Base-by-base conservation (phyloP, 2,888 invertebrate species). In the Cerastoderma edule region DNA sequence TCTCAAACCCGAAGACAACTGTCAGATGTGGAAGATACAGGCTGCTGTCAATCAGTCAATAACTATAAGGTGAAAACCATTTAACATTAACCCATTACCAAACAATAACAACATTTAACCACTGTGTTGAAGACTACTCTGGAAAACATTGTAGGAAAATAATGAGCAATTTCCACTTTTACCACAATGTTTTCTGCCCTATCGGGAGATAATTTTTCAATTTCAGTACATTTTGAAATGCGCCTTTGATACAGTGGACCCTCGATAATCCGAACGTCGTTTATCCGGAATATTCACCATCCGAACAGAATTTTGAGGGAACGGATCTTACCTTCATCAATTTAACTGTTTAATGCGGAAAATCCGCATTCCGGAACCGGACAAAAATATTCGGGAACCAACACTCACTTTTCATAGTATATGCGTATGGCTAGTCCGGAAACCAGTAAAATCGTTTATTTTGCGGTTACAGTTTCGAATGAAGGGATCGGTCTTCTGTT, bases 21-120 rank as follows among this genome's bases (percentile, higher is more conserved):
- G 75, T 63, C 75, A 75, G 65, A 44, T 70, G 28, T 75, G 75
- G 75, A 70, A 66, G 16, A 75, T 75, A 64, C 70, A 70, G 33
- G 70, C 65, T 32, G 3, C 16, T 19, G 10, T 39, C 19, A 70
- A 70, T 44, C 32, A 56, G 35, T 67, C 66, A 16, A 70, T 75
- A 22, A 70, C 65, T 19, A 66, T 75, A 8, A 70, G 75, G 75
- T 75, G n/a, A n/a, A 10, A 10, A 39, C 16, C 16, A 10, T 16
- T 10, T 10, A 39, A 39, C 39, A 39, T 39, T 8, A 39, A 39
- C n/a, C n/a, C n/a, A n/a, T n/a, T n/a, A n/a, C n/a, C n/a, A 39
- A 39, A 16, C 39, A 39, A 39, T 10, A 39, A 16, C 16, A 39
- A 39, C 8, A 8, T 10, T 16, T 39, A 10, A 39, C 16, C 39